These are phyloP conservation scores for Bombylius major DNA, from an alignment of 2,888 invertebrate species.

Conservation along the genomic window DNA sequence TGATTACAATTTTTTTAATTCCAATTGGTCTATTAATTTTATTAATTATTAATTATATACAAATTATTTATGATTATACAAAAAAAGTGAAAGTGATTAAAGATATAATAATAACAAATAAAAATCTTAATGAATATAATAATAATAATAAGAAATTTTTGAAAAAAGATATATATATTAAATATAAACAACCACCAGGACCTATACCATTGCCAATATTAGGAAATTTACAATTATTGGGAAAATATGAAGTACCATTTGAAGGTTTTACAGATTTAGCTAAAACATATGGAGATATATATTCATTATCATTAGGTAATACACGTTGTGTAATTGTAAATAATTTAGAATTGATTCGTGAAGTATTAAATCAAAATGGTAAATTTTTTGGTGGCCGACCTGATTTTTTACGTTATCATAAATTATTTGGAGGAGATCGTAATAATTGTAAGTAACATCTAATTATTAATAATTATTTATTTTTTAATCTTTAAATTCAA, in stretches of 20 bases:
- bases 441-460: conserved; percentile 63
- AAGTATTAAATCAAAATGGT: conserved; percentile 65
- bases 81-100: background rate
- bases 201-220: conserved; percentile 55
- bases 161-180: background rate
- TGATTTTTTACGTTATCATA: conserved; percentile 64
- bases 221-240: conserved; percentile 56
- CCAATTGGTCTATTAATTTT: background rate
- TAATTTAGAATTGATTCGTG: conserved; percentile 54
- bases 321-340: conserved; percentile 63
- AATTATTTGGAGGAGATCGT: conserved; percentile 72
- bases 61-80: conserved; percentile 18
- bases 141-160: background rate
- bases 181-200: conserved; percentile 44
- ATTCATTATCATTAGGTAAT: conserved; percentile 51
- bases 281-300: conserved; percentile 58
- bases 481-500: background rate
- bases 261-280: conserved; percentile 55
- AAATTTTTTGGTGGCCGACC: conserved; percentile 72
- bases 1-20: background rate
- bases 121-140: background rate
- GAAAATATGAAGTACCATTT: conserved; percentile 51
- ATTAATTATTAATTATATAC: conserved; percentile 15
- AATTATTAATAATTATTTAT: background rate
- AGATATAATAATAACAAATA: background rate